Evolutionary conservation across 2,888 invertebrate genomes (phyloP).

Genomic region (Aromia moschata): DNA sequence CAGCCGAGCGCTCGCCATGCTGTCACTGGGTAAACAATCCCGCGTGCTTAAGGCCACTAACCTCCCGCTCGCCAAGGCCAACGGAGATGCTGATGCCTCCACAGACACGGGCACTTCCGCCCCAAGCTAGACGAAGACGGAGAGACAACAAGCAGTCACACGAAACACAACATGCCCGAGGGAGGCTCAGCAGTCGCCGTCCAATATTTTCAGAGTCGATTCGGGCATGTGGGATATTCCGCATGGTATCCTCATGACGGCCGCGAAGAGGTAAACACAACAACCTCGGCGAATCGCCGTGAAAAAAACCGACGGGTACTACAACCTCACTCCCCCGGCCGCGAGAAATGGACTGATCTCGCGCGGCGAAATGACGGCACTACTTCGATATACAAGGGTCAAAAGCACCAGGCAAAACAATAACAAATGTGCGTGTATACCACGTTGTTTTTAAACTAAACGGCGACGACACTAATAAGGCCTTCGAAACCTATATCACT

Average conservation of each 20-base stretch:
- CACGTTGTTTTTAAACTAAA: slow-evolving; percentile 46
- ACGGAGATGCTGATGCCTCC: slow-evolving; percentile 57
- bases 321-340: slow-evolving; percentile 57
- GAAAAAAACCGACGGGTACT: slow-evolving; percentile 30
- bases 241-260: slow-evolving; percentile 38
- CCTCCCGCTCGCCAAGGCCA: slow-evolving; percentile 61
- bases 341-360: slow-evolving; percentile 64
- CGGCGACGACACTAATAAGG: slow-evolving; percentile 17
- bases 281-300: slow-evolving; percentile 34
- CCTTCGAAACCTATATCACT: slow-evolving; percentile 25
- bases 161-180: slow-evolving; percentile 44
- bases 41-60: slow-evolving; percentile 63
- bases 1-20: slow-evolving; percentile 55
- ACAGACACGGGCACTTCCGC: slow-evolving; percentile 58
- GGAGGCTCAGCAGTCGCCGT: slow-evolving; percentile 22
- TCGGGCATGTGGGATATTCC: slow-evolving; percentile 30
- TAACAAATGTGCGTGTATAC: slow-evolving; percentile 75
- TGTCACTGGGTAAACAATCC: slow-evolving; percentile 63
- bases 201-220: slow-evolving; percentile 25
- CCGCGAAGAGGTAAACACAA: slow-evolving; percentile 28
- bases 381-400: slow-evolving; percentile 60
- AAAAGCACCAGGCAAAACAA: slow-evolving; percentile 76
- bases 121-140: slow-evolving; percentile 57
- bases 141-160: slow-evolving; percentile 57
- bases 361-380: slow-evolving; percentile 55